Evolutionary conservation across 1,140 invertebrate species (phyloP).

Genomic region (Lepidurus couesii): DNA sequence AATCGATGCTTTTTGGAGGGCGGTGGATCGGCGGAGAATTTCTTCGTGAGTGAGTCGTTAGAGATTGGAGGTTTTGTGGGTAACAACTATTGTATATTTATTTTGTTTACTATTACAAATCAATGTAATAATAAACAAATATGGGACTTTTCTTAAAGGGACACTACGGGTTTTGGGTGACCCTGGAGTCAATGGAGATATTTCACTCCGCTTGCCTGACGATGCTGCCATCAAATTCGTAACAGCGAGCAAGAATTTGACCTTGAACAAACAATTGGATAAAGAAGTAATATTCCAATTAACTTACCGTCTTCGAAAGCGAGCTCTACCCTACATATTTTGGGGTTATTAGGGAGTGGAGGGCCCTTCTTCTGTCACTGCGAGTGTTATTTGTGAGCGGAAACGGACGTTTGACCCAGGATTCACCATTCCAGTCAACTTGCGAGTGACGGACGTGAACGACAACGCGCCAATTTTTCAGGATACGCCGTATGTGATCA

Average conservation of each 20-base stretch:
- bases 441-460: conserved; percentile 86
- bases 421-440: conserved; percentile 81
- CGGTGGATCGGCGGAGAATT: conserved; percentile 80
- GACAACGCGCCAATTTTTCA: conserved; percentile 78
- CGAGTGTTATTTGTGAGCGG: conserved; percentile 76
- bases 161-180: conserved; percentile 71
- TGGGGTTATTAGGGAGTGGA: conserved; percentile 52
- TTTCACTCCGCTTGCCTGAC: conserved; percentile 65
- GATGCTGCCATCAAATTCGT: conserved; percentile 67
- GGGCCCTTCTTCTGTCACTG: conserved; percentile 74
- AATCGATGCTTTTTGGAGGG: conserved; percentile 81
- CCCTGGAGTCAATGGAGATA: conserved; percentile 64
- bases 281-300: conserved; percentile 54
- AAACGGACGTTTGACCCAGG: conserved; percentile 50
- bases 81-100: conserved; percentile 38
- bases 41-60: conserved; percentile 79
- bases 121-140: conserved; percentile 8
- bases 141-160: conserved; percentile 44
- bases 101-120: conserved; percentile 5
- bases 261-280: conserved; percentile 67
- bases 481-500: conserved; percentile 71
- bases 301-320: not conserved
- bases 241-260: conserved; percentile 71
- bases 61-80: conserved; percentile 71
- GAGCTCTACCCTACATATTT: conserved; percentile 25